phyloP scores from a whole-genome alignment of 2,888 invertebrate species.

The Chrysina gloriosa region DNA sequence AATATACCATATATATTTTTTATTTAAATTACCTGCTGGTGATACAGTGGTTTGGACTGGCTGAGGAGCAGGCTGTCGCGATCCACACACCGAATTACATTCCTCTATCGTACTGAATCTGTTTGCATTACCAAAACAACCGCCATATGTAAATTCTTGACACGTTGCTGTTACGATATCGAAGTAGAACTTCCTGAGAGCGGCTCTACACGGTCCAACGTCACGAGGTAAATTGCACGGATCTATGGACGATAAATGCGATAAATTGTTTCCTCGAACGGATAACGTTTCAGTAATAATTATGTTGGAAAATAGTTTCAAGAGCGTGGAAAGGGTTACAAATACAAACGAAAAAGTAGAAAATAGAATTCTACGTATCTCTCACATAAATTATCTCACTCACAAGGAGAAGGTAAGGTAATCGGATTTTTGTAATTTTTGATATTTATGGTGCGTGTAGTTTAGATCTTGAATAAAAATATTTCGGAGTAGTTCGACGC shows the following conservation, averaged over 20 bases:
- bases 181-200: conserved; percentile 78
- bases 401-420: no score
- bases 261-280: background rate
- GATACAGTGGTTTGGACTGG: conserved; percentile 51
- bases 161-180: conserved; percentile 73
- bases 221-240: conserved; percentile 77
- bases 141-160: conserved; percentile 79
- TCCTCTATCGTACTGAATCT: conserved; percentile 80
- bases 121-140: conserved; percentile 88
- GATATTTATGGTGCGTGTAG: no score
- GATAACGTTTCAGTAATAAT: no score
- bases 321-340: no score
- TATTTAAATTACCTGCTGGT: conserved; percentile 6
- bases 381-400: no score
- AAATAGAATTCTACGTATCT: no score
- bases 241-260: conserved; percentile 66
- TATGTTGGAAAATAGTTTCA: no score
- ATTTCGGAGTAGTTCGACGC: no score
- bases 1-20: no score
- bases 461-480: no score
- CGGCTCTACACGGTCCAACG: conserved; percentile 77
- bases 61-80: conserved; percentile 64
- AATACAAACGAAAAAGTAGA: no score
- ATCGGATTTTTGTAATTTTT: no score
- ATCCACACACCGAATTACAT: conserved; percentile 79